Evolutionary conservation across 2,113 vertebrate species (phyloP).

Genomic region (Otus sunia): DNA sequence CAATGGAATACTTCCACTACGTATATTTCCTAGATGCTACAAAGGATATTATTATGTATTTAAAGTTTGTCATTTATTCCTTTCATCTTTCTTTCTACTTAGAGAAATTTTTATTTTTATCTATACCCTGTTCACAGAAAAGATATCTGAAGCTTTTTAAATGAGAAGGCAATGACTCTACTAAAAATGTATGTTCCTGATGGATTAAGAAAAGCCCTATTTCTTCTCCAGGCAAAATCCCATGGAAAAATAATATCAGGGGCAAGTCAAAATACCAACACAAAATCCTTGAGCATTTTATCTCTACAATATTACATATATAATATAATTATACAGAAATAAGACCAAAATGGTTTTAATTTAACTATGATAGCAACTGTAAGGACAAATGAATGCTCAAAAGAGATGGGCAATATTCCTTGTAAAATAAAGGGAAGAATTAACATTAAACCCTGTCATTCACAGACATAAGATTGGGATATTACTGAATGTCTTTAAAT

Average conservation of each 20-base stretch:
- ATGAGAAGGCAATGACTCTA: background rate
- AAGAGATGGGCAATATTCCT: background rate
- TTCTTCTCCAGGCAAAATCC: background rate
- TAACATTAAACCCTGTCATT: background rate
- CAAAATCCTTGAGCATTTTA: background rate
- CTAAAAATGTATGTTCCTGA: background rate
- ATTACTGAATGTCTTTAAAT: background rate
- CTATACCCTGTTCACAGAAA: background rate
- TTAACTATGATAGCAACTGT: background rate
- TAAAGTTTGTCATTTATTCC: background rate
- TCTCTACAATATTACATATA: background rate
- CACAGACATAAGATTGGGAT: background rate
- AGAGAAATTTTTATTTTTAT: background rate
- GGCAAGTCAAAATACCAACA: background rate
- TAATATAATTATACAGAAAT: background rate
- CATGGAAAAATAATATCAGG: background rate
- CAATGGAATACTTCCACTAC: background rate
- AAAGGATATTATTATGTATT: background rate
- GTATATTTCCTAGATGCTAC: background rate
- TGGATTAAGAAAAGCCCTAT: background rate
- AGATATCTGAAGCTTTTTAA: background rate
- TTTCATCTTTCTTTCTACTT: background rate
- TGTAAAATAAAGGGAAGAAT: background rate
- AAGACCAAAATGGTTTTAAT: background rate
- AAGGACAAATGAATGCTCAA: background rate